Percentiles rank a stretch among this genome's conserved stretches.
These are phyloP conservation scores for Pollenia amentaria DNA, from an alignment of 2,888 invertebrate species.

Conservation along the genomic window DNA sequence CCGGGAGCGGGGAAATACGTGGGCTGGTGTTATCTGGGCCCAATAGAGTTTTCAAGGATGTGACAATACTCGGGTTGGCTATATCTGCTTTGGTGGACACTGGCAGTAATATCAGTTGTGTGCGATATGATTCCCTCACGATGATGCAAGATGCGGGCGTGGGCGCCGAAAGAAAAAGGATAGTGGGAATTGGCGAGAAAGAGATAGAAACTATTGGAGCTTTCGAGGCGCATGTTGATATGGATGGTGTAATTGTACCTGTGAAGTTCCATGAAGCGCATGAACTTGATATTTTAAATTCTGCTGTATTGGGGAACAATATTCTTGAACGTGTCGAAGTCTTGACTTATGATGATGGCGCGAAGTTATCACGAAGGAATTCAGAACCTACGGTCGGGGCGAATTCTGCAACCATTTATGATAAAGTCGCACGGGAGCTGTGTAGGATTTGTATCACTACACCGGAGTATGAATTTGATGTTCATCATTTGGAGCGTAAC, in stretches of 20 bases:
- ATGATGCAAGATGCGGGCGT: not conserved
- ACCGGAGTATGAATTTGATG: too few relatives aligned
- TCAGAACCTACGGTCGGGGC: too few relatives aligned
- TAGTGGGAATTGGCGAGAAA: not conserved
- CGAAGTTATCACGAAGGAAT: not conserved
- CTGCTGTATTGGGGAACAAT: conserved; percentile 38
- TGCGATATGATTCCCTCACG: conserved; percentile 5
- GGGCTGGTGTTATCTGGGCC: not conserved
- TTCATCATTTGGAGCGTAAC: not conserved
- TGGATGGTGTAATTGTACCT: not conserved
- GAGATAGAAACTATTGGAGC: not conserved
- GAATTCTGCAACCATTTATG: not conserved
- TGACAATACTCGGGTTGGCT: not conserved
- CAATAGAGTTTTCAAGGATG: conserved; percentile 16
- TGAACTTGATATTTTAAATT: conserved; percentile 47
- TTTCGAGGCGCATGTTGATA: not conserved
- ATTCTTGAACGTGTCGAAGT: conserved; percentile 35
- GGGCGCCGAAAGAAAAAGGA: not conserved
- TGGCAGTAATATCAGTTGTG: conserved; percentile 8
- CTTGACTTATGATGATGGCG: conserved; percentile 9
- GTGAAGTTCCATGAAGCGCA: not conserved
- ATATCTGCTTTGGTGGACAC: conserved; percentile 2
- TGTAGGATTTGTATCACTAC: too few relatives aligned
- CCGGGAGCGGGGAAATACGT: too few relatives aligned
- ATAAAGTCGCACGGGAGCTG: too few relatives aligned